Evolutionary conservation across 1,140 invertebrate species (phyloP), one percentile per base, ranked within the genome.

Genomic region (Nymphalis io): DNA sequence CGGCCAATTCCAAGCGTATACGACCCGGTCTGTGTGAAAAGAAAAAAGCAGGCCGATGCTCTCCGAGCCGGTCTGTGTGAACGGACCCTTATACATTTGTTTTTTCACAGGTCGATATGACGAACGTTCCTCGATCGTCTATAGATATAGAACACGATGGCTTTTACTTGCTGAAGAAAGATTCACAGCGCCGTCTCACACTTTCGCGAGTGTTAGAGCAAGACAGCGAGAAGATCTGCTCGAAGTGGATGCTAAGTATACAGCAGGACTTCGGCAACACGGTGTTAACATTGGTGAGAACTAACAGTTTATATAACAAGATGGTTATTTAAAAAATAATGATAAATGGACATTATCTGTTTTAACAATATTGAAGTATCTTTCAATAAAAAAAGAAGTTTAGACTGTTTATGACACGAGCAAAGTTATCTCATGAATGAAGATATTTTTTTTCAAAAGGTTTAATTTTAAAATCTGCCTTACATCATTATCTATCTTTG

Each of bases 151-250:
- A 98, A 88, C 95, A 96, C 55, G 97, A 98, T 85, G 96, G 97
- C 0, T 99, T 99, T 87, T 99, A 99, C 91, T 90, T 99, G 59
- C 91, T 99, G 8, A 98, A 99, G 87, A 99, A 99, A 88, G 98
- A 99, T 83, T 99, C 98, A 5, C 98, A 99, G 89, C 93, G 98
- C 59, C 93, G 98, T 76, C 95, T 95, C 80, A 99, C 98, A 10
- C 92, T 99, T 1, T 97, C 96, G 0, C 95, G 96, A 80, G 97
- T 99, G 55, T 92, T 99, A 40, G 95, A 94, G 51, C 95, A 98
- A 83, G 98, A 99, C 84, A 95, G 96, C 74, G 93, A 95, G 10
- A 96, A 96, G 84, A 98, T 98, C 63, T 96, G 96, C 75, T 94
- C 96, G 44, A 93, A 96, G 68, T 98, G 96, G 97, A 94, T 97